phyloP scores from a whole-genome alignment of 2,113 vertebrate species.

The Pteronura brasiliensis region DNA sequence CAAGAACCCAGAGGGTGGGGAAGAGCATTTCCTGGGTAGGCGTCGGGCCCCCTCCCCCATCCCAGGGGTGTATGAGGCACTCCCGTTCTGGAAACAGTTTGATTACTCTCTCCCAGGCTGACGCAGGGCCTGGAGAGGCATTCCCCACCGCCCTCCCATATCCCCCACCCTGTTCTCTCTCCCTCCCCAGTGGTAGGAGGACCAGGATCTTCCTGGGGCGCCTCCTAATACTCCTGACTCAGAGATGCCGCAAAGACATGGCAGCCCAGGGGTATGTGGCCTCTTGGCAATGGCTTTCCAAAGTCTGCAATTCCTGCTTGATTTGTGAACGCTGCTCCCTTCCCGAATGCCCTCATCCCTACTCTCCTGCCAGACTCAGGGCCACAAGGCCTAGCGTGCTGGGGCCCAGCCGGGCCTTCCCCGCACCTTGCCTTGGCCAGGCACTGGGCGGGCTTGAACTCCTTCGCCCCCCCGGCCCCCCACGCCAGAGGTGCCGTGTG shows the following conservation, averaged over 20 bases:
- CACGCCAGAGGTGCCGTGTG: not conserved
- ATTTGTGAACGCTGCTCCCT: not conserved
- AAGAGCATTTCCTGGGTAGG: not conserved
- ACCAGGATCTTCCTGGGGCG: not conserved
- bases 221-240: not conserved
- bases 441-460: not conserved
- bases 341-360: not conserved
- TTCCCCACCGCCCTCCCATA: rapidly evolving
- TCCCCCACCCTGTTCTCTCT: not conserved
- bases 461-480: too few species aligned
- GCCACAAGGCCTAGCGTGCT: too few species aligned
- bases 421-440: not conserved
- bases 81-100: not conserved
- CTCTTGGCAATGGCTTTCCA: not conserved
- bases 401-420: not conserved
- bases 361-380: not conserved
- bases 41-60: not conserved
- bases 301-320: not conserved
- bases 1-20: not conserved
- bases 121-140: not conserved
- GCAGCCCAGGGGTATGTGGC: not conserved
- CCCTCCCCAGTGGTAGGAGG: not conserved
- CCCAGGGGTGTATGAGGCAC: not conserved
- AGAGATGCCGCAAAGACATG: not conserved
- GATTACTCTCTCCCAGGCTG: too few species aligned